Base-by-base conservation (phyloP, 2,113 vertebrate species). In the Hippolais icterina region DNA sequence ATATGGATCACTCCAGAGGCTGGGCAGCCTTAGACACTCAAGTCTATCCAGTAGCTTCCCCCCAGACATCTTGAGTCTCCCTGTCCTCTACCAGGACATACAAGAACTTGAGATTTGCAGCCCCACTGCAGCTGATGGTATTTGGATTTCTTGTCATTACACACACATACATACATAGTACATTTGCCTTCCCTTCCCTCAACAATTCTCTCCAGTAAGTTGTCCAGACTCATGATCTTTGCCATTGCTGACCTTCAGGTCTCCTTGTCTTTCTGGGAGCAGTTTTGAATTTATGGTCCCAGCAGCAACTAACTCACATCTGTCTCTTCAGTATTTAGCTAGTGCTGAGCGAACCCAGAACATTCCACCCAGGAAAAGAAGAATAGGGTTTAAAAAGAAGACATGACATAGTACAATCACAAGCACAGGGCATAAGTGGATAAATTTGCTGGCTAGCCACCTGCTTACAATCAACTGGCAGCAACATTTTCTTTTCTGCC, bases 81-180 rank as follows among this genome's bases (percentile, higher is more conserved):
- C 35, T 54, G n/a, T 25, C 3, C 35, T 7, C 3, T 4, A 84
- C 7, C 42, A 57, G 14, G 10, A 50, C 2, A 3, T 29, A 76
- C 5, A 81, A 57, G 16, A 37, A 82, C 2, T 21, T 57, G 25
- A 46, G 10, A 9, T 63, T 46, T 85, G 13, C n/a, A 75, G 15
- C 5, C 31, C 11, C 11, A 17, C 10, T 54, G 25, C 47, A 59
- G 57, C 1, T 59, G 7, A 16, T 60, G 23, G 6, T 50, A 23
- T 19, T 52, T 28, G 20, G 47, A 49, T 63, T 33, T 83, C 71
- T 65, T 81, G 44, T 79, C 39, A 25, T 72, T 57, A 16, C 20
- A 33, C 6, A 37, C 5, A 20, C 13, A n/a, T 10, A n/a, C 9
- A 37, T 0, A 2, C 18, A n/a, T 7, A 41, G 16, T 4, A 41